Percentiles rank a stretch among this genome's conserved stretches.
phyloP scores from a whole-genome alignment of 2,113 vertebrate genomes.

The Brachirus orientalis region DNA sequence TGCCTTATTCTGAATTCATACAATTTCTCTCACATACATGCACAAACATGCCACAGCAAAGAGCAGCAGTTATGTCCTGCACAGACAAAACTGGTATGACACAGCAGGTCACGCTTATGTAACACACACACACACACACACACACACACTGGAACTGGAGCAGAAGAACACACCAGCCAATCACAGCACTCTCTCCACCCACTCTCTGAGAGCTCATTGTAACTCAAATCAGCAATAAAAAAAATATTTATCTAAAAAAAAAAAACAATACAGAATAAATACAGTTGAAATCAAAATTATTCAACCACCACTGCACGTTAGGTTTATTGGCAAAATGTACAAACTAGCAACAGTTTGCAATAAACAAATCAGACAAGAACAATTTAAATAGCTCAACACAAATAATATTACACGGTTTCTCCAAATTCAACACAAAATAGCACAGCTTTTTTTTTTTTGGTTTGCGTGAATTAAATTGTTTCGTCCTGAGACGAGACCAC shows the following conservation, averaged over 20 bases:
- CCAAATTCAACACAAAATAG: too few relatives aligned
- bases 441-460: too few relatives aligned
- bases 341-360: background rate
- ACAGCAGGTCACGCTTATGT: conserved; percentile 68
- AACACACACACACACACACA: conserved; percentile 48
- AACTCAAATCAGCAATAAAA: too few relatives aligned
- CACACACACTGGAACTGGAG: conserved; percentile 59
- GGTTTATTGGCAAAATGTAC: too few relatives aligned
- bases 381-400: too few relatives aligned
- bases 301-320: background rate
- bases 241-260: too few relatives aligned
- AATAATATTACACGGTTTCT: too few relatives aligned
- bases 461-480: too few relatives aligned
- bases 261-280: too few relatives aligned
- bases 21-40: conserved; percentile 7
- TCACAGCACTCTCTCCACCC: conserved; percentile 9
- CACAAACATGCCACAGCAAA: conserved; percentile 16
- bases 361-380: too few relatives aligned
- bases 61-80: conserved; percentile 46
- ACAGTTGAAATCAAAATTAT: too few relatives aligned
- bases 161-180: conserved; percentile 60
- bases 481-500: too few relatives aligned
- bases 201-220: conserved; percentile 27
- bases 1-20: background rate
- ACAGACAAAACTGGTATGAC: conserved; percentile 50